These are phyloP conservation scores for Drosophila quadrilineata DNA, from an alignment of 1,140 invertebrate genomes.

Conservation along the genomic window DNA sequence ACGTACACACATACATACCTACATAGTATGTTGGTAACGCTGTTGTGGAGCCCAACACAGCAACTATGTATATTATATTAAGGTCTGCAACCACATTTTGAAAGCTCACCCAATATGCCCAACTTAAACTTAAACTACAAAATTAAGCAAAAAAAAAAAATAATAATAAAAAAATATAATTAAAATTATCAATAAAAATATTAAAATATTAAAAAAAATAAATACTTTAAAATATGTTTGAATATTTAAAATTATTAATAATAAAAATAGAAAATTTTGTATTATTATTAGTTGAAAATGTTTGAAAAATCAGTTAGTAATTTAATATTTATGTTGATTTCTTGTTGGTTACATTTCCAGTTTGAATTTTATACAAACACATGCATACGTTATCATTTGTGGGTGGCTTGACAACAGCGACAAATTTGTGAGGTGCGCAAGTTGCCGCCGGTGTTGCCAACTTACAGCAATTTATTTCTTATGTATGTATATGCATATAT, in stretches of 20 bases:
- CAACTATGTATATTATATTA: no score
- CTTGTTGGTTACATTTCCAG: no score
- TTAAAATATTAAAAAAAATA: neutral
- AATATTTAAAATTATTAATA: no score
- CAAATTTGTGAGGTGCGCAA: constrained; percentile 46
- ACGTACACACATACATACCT: neutral
- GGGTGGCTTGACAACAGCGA: constrained; percentile 17
- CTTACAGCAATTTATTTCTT: constrained; percentile 48
- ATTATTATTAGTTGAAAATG: no score
- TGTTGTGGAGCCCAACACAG: neutral
- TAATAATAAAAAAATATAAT: neutral
- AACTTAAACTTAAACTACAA: neutral
- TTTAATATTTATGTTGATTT: no score
- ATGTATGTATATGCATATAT: constrained; percentile 7
- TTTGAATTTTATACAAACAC: no score
- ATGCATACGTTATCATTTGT: neutral
- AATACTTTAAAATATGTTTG: neutral
- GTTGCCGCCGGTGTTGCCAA: constrained; percentile 32
- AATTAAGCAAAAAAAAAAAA: neutral
- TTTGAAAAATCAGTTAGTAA: no score
- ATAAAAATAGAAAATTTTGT: no score
- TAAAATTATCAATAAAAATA: neutral
- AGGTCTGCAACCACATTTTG: constrained; percentile 6
- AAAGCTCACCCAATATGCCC: constrained; percentile 17
- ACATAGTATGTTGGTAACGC: constrained; percentile 9